Evolutionary conservation across 2,888 invertebrate genomes (phyloP), one percentile per base, ranked within the genome.

Genomic region (Cybosia mesomella): DNA sequence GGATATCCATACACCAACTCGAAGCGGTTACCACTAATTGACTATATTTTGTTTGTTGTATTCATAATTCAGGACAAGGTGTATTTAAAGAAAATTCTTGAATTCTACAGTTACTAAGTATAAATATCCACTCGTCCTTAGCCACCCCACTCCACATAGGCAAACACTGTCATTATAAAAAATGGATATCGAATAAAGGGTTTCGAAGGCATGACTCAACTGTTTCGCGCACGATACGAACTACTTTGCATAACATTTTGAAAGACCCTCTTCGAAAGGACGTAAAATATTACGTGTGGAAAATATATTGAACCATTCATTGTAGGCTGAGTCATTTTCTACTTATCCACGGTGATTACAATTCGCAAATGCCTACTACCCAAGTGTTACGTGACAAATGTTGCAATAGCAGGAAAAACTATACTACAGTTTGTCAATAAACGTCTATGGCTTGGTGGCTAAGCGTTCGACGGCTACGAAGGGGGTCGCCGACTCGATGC

Each of bases 141-240:
- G 8, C 11, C 22, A 18, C 18, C 7, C 55, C 55, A 2, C 7
- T 53, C 64, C 65, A 53, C 32, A n/a, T 58, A 36, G 22, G 8
- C 9, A 43, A 60, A 28, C 55, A 54, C 55, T 60, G 39, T 39
- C 32, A 66, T 61, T 61, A 61, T 22, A 18, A 18, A 61, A n/a
- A 61, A 53, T 32, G 22, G 43, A 66, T 64, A 67, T 67, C 55
- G 67, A 71, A 66, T 59, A 36, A 5, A 15, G 22, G 49, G 28
- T 54, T 64, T 57, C 59, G 15, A 61, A 70, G 58, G 61, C 65
- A 71, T 74, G 67, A 74, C 64, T 68, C 64, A 64, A 64, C 64
- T 34, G 9, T 49, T 36, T 63, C 54, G 54, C 60, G 60, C 34
- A 28, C 28, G n/a, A 43, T 18, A 62, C 22, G 39, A 28, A 28